A percentile compares a stretch with the other conserved stretches of the same genome.
phyloP scores from a whole-genome alignment of 2,888 invertebrate genomes.

The Mesorhabditis sp. region DNA sequence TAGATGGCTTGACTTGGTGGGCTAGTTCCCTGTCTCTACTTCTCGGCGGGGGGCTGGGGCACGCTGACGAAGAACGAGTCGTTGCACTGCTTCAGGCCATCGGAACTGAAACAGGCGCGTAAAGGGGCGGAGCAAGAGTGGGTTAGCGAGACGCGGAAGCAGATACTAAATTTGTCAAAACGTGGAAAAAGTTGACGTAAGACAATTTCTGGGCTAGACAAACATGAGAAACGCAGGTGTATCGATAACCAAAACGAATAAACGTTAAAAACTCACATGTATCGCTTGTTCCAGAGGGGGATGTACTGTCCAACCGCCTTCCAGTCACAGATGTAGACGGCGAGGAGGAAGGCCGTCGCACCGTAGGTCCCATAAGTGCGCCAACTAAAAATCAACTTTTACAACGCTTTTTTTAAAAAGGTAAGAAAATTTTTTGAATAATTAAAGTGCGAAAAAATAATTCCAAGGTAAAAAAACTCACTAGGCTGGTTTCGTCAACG shows the following conservation, averaged over 20 bases:
- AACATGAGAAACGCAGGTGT: too few species aligned
- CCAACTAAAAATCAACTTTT: conserved; percentile 26
- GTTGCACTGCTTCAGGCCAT: not conserved
- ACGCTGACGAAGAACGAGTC: not conserved
- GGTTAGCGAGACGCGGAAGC: not conserved
- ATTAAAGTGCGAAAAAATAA: conserved; percentile 7
- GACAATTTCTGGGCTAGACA: too few species aligned
- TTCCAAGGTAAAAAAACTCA: conserved; percentile 19
- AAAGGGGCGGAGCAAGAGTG: not conserved
- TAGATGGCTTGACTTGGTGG: too few species aligned
- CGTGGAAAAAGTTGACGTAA: not conserved
- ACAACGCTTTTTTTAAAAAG: not conserved
- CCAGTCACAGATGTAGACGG: conserved; percentile 55
- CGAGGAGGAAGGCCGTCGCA: conserved; percentile 41
- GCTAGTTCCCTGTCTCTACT: not conserved
- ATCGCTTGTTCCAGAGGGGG: conserved; percentile 49
- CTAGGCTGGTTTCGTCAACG: conserved; percentile 45
- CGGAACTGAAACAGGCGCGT: not conserved
- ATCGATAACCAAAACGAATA: conserved; percentile 8
- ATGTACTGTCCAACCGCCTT: conserved; percentile 51
- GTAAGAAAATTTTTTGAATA: not conserved
- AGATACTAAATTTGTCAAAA: not conserved
- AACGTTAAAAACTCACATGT: conserved; percentile 15
- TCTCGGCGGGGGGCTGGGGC: not conserved
- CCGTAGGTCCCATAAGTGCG: conserved; percentile 45